Evolutionary conservation across 2,113 vertebrate genomes (phyloP).

Genomic region (Vanacampus margaritifer): DNA sequence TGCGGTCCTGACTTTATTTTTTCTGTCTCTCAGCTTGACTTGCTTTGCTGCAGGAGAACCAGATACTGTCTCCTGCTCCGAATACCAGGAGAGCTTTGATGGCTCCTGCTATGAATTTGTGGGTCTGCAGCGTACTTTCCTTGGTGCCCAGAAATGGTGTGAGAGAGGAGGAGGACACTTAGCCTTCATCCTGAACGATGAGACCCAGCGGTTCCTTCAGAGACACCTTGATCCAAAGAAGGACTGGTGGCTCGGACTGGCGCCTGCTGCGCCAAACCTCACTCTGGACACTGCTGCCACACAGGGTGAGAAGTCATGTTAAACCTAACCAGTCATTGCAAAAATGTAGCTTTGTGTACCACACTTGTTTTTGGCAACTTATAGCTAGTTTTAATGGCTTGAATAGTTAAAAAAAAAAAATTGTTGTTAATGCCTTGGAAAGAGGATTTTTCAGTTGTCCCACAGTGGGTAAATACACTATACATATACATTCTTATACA

Average conservation of each 20-base stretch:
- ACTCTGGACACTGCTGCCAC: conserved; percentile 59
- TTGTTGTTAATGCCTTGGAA: no score
- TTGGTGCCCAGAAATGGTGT: conserved; percentile 85
- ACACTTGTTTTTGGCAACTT: not conserved
- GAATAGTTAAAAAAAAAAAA: no score
- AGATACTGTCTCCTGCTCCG: conserved; percentile 66
- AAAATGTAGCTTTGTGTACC: not conserved
- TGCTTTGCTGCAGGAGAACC: conserved; percentile 44
- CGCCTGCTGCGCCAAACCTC: conserved; percentile 70
- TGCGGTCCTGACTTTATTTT: conserved; percentile 36
- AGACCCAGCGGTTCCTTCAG: conserved; percentile 84
- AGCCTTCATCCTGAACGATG: conserved; percentile 82
- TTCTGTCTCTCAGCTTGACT: conserved; percentile 40
- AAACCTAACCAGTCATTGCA: not conserved
- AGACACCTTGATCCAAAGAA: conserved; percentile 74
- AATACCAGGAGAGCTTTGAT: conserved; percentile 79
- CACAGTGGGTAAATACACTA: no score
- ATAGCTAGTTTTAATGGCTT: no score
- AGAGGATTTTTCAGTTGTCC: no score
- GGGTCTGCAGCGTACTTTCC: conserved; percentile 69
- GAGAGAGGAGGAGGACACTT: conserved; percentile 86
- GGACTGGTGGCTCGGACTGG: conserved; percentile 91
- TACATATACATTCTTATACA: no score
- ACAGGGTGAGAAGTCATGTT: conserved; percentile 59
- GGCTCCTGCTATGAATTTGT: conserved; percentile 87